Base-by-base conservation (phyloP, 2,797 vertebrate genomes). In the Mallotus villosus region DNA sequence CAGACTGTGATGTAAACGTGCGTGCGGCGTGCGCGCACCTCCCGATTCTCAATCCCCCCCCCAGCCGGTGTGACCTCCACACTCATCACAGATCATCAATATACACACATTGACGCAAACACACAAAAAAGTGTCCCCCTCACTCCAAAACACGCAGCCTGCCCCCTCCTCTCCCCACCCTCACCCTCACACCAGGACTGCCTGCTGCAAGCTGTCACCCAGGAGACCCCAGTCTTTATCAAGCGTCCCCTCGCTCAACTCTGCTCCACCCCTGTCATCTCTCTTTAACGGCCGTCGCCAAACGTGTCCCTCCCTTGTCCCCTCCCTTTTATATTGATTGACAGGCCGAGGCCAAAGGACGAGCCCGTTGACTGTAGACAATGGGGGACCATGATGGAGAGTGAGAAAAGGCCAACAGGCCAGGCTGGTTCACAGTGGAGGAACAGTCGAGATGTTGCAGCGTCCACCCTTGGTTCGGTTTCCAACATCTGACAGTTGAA, bases 261-360 rank as follows among this genome's bases (percentile, higher is more conserved):
- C 37, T 32, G 60, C 53, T 19, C 67, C 62, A 49, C 67, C 67
- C 12, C 51, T 58, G 62, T 55, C 62, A 64, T 64, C 19, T 19
- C 27, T 16, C 27, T 63, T 70, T 62, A 12, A 53, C 16, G 5
- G 74, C 74, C 22, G 51, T 68, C 67, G 70, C 55, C 67, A 68
- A 41, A 2, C n/a, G 64, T 63, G 60, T 73, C 70, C 71, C 75
- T 7, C 75, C 81, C 67, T 53, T 71, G 68, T 69, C 77, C 8
- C 74, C 78, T 68, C 19, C 63, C 34, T 74, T 29, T 22, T 1
- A 16, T 27, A 64, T 61, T 82, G 85, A 89, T 75, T 89, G 86
- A 69, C 85, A 87, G 82, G 55, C 3, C 14, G 16, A 24, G 84
- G 84, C 84, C 84, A 85, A 82, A 87, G 82, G 77, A 61, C 83